Conservation (phyloP, 2,888 invertebrate species). For the Automeris io region DNA sequence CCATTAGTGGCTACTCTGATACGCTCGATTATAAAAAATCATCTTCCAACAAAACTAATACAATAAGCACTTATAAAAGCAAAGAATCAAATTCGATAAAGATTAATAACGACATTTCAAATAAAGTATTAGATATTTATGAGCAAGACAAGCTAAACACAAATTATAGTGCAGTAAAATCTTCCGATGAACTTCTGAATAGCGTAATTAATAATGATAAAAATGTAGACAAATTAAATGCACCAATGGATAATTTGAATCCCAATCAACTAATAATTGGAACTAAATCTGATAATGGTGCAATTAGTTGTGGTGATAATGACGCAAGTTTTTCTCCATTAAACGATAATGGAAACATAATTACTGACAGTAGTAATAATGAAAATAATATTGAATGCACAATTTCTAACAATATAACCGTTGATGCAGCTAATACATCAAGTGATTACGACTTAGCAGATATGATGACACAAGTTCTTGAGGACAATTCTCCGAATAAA, state of each 20-base stretch:
- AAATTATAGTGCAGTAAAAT: slow-evolving; percentile 27
- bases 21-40: background rate
- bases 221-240: slow-evolving; percentile 3
- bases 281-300: background rate
- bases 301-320: background rate
- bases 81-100: background rate
- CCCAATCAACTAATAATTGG: background rate
- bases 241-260: background rate
- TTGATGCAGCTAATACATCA: background rate
- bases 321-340: background rate
- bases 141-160: slow-evolving; percentile 18
- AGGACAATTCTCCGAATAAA: slow-evolving; percentile 23
- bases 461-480: slow-evolving; percentile 55
- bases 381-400: background rate
- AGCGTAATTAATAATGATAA: slow-evolving; percentile 23
- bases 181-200: slow-evolving; percentile 37
- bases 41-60: slow-evolving; percentile 4
- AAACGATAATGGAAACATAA: background rate
- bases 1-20: slow-evolving; percentile 21
- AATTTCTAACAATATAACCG: background rate
- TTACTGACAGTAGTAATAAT: slow-evolving; percentile 11
- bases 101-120: background rate
- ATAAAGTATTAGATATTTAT: background rate
- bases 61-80: background rate
- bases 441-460: slow-evolving; percentile 39